Evolutionary conservation across 2,113 vertebrate species (phyloP).

Genomic region (Hypanus sabinus): DNA sequence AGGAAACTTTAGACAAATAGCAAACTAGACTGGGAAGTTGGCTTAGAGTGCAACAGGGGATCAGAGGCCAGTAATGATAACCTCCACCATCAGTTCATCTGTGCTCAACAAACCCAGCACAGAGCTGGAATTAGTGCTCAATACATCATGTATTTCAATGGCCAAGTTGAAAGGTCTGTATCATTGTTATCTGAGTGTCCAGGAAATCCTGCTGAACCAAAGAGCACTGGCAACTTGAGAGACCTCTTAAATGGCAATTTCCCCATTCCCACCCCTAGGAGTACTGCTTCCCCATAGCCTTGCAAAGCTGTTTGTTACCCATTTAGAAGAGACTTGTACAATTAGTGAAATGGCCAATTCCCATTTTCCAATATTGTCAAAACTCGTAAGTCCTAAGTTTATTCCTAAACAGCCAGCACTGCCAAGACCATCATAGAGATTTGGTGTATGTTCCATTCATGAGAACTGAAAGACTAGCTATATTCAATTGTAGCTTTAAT

Average conservation of each 20-base stretch:
- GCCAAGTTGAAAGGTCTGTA: background rate
- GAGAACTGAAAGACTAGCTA: background rate
- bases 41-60: too few relatives aligned
- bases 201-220: background rate
- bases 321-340: background rate
- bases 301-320: background rate
- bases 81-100: background rate
- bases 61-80: background rate
- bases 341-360: background rate
- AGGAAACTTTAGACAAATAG: background rate
- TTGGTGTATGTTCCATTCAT: background rate
- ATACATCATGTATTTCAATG: too few relatives aligned
- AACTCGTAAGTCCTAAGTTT: too few relatives aligned
- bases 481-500: background rate
- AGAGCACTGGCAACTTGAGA: background rate
- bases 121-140: background rate
- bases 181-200: background rate
- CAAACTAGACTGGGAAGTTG: background rate
- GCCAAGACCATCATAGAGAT: background rate
- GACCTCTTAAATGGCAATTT: too few relatives aligned
- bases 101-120: background rate
- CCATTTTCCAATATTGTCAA: too few relatives aligned
- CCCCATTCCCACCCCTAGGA: background rate
- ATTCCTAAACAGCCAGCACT: too few relatives aligned
- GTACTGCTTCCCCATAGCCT: background rate